A percentile compares a stretch with the other conserved stretches of the same genome.
These are phyloP conservation scores for Heliconius nattereri DNA, from an alignment of 1,140 invertebrate genomes.

Conservation along the genomic window DNA sequence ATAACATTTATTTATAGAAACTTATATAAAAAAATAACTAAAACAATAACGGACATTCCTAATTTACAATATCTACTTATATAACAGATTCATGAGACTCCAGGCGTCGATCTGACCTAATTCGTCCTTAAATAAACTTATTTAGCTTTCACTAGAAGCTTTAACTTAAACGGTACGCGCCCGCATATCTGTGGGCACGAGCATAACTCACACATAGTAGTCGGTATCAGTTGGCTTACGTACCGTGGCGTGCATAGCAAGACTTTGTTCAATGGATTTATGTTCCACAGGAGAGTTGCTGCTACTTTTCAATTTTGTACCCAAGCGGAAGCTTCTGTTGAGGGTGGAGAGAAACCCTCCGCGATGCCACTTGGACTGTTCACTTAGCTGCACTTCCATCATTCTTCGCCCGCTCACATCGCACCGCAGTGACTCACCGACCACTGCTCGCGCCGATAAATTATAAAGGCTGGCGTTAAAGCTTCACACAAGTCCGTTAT, in stretches of 20 bases:
- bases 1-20: neutral
- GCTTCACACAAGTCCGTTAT: conserved; percentile 39
- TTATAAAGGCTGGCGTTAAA: conserved; percentile 53
- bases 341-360: conserved; percentile 70
- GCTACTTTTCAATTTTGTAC: conserved; percentile 56
- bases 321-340: conserved; percentile 70
- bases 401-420: conserved; percentile 69
- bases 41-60: neutral
- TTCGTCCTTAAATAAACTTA: conserved; percentile 25
- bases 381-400: conserved; percentile 70
- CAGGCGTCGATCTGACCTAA: conserved; percentile 27
- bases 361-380: conserved; percentile 71
- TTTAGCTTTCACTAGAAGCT: conserved; percentile 19
- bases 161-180: conserved; percentile 10
- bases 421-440: conserved; percentile 69
- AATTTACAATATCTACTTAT: neutral
- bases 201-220: neutral
- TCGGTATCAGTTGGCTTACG: conserved; percentile 25
- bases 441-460: conserved; percentile 51
- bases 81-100: neutral
- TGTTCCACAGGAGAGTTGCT: conserved; percentile 53
- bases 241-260: conserved; percentile 56
- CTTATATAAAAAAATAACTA: neutral
- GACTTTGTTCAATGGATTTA: conserved; percentile 54
- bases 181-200: neutral